Percentiles rank a stretch among this genome's conserved stretches.
Conservation (phyloP, 2,888 invertebrate genomes). For the Eupithecia abbreviata region DNA sequence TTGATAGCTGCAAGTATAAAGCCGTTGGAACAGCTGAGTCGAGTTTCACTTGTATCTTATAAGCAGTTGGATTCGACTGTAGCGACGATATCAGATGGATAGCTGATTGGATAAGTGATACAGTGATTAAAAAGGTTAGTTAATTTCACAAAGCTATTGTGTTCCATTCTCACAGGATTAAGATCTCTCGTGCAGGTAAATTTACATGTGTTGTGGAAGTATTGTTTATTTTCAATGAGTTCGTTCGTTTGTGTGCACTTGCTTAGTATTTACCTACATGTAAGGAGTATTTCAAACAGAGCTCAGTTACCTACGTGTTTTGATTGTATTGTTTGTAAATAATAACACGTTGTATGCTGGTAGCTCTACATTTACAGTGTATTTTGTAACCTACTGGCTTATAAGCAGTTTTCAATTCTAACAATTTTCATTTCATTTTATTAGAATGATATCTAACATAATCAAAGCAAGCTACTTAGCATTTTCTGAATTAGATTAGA, state of each 20-base stretch:
- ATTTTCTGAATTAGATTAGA: too few relatives aligned
- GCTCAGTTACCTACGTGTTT: constrained; percentile 2
- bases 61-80: constrained; percentile 37
- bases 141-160: constrained; percentile 22
- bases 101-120: constrained; percentile 27
- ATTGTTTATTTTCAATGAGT: constrained; percentile 28
- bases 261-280: constrained; percentile 18
- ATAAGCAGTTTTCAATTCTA: not conserved
- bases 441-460: not conserved
- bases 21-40: constrained; percentile 45
- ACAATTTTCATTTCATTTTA: not conserved
- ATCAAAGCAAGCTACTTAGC: not conserved
- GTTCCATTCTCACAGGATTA: constrained; percentile 18
- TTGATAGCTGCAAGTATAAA: constrained; percentile 64
- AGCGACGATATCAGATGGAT: constrained; percentile 16
- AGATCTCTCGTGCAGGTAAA: constrained; percentile 19
- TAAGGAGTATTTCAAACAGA: constrained; percentile 19
- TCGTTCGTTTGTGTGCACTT: constrained; percentile 17
- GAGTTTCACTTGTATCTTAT: constrained; percentile 54
- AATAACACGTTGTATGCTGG: constrained; percentile 6
- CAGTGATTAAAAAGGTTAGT: constrained; percentile 37
- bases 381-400: not conserved
- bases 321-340: constrained; percentile 20
- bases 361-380: constrained; percentile 9
- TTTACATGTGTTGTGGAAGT: constrained; percentile 2